Percentiles rank a stretch among this genome's conserved stretches.
phyloP scores from a whole-genome alignment of 2,797 vertebrate genomes.

The Falco novaeseelandiae region DNA sequence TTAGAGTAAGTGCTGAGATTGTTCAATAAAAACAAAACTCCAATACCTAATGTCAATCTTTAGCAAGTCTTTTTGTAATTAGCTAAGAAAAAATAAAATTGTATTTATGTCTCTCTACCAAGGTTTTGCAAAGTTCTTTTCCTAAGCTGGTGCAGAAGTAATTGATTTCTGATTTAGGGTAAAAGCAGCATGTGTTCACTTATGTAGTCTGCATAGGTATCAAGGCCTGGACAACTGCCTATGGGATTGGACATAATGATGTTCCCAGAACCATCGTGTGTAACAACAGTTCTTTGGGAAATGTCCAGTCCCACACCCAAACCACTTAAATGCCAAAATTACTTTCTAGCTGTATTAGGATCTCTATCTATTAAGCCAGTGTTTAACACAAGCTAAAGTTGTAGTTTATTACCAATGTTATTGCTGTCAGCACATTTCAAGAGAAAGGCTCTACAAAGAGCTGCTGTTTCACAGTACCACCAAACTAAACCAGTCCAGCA shows the following conservation, averaged over 20 bases:
- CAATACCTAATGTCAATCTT: not conserved
- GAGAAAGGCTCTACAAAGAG: not conserved
- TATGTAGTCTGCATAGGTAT: not conserved
- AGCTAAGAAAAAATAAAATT: not conserved
- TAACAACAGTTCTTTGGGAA: not conserved
- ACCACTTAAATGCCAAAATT: not conserved
- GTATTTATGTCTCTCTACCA: not conserved
- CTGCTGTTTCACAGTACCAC: fast-evolving
- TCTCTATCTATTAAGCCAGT: not conserved
- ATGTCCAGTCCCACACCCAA: not conserved
- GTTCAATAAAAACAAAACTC: not conserved
- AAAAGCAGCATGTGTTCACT: not conserved
- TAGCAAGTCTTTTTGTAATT: not conserved
- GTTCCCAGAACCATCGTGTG: not conserved
- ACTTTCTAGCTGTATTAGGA: not conserved
- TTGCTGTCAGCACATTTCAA: not conserved
- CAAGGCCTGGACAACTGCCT: not conserved
- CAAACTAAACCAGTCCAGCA: not conserved
- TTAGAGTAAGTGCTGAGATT: not conserved
- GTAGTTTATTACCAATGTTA: not conserved
- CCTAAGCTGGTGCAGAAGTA: not conserved
- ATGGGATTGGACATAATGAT: not conserved
- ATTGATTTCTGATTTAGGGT: not conserved
- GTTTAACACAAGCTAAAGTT: not conserved
- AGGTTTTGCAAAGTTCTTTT: not conserved